phyloP scores from a whole-genome alignment of 2,113 vertebrate genomes.

The Macaca nemestrina region DNA sequence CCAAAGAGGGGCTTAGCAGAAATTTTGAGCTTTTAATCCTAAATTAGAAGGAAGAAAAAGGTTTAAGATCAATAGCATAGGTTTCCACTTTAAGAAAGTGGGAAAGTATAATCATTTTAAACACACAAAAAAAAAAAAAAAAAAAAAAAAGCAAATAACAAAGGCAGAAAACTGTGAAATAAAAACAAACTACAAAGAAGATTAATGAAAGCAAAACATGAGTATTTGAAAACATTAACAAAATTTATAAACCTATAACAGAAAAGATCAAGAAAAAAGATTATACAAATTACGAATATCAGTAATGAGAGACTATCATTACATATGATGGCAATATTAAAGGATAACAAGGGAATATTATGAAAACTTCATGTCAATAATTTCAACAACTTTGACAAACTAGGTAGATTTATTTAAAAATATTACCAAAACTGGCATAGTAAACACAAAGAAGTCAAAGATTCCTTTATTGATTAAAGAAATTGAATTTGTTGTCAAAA shows the following conservation, averaged over 20 bases:
- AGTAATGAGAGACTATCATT: not conserved
- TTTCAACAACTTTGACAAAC: slow-evolving; percentile 15
- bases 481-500: slow-evolving; percentile 24
- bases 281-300: not conserved
- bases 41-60: not conserved
- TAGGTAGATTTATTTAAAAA: not conserved
- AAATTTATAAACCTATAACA: not conserved
- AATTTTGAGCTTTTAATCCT: not conserved
- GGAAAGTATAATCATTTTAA: not conserved
- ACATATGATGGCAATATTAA: not conserved
- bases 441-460: slow-evolving; percentile 8
- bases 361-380: not conserved
- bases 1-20: not conserved
- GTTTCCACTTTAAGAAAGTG: not conserved
- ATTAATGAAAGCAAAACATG: not conserved
- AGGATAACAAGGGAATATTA: not conserved
- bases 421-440: not conserved
- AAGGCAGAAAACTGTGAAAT: not conserved
- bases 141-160: not conserved
- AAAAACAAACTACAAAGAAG: not conserved
- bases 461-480: not conserved
- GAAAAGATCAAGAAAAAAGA: slow-evolving; percentile 6
- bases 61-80: not conserved
- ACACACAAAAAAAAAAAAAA: not conserved
- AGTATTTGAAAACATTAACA: not conserved